phyloP scores from a whole-genome alignment of 2,113 vertebrate genomes.

The Zosterops lateralis region DNA sequence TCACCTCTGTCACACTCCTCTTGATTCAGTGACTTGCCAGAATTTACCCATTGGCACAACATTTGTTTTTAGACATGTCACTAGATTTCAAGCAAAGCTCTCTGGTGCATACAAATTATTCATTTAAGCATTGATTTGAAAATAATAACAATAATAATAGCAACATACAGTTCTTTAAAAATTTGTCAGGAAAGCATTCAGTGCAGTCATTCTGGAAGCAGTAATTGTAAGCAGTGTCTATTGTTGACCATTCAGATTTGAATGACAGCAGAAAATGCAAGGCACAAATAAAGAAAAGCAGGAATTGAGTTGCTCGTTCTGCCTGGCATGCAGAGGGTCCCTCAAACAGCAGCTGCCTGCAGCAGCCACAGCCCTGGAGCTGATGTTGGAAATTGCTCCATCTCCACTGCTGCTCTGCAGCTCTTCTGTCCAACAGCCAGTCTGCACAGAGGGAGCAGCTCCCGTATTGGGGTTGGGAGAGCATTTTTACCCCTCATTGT shows the following conservation, averaged over 20 bases:
- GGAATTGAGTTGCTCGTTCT: not conserved
- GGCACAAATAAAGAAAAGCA: not conserved
- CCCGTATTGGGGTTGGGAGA: rapidly evolving
- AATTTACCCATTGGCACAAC: constrained; percentile 63
- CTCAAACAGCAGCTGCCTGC: not conserved
- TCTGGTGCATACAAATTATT: constrained; percentile 60
- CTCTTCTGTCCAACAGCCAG: not conserved
- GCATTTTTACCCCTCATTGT: not conserved
- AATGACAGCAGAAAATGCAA: constrained; percentile 22
- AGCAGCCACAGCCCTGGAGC: not conserved
- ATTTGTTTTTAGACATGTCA: constrained; percentile 67
- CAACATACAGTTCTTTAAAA: not conserved
- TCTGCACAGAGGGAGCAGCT: not conserved
- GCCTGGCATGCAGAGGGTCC: not conserved
- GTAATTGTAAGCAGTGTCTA: constrained; percentile 28
- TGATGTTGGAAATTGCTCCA: not conserved
- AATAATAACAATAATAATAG: constrained; percentile 66
- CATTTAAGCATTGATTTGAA: constrained; percentile 70
- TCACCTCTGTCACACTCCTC: constrained; percentile 49
- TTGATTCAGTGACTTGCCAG: constrained; percentile 67
- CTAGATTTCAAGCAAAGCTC: constrained; percentile 59
- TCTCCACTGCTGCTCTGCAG: not conserved
- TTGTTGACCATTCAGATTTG: constrained; percentile 37
- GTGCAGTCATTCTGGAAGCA: constrained; percentile 41
- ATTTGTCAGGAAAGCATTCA: constrained; percentile 43